These are phyloP conservation scores for Elgonia sp. DNA, from an alignment of 2,888 invertebrate species.

Conservation along the genomic window DNA sequence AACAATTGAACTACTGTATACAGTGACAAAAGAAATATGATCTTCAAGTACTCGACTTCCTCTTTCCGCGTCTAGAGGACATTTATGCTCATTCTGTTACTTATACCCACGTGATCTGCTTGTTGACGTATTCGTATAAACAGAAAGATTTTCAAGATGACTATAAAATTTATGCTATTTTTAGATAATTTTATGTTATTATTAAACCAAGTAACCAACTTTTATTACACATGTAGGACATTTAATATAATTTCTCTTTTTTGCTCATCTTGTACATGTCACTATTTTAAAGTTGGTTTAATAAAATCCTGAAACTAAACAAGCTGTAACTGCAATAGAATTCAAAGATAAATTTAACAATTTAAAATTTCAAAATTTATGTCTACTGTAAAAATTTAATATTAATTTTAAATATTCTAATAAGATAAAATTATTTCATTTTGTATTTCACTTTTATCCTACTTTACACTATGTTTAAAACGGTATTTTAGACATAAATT, in stretches of 20 bases:
- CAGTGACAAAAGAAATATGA: constrained; percentile 81
- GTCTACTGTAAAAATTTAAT: too few species aligned
- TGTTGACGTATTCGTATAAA: constrained; percentile 51
- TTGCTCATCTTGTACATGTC: too few species aligned
- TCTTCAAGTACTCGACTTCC: constrained; percentile 72
- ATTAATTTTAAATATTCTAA: too few species aligned
- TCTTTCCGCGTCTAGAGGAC: constrained; percentile 51
- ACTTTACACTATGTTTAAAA: too few species aligned
- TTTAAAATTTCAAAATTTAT: too few species aligned
- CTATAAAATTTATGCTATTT: constrained; percentile 34
- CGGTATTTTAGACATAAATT: too few species aligned
- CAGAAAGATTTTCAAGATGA: constrained; percentile 28
- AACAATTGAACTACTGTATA: constrained; percentile 75
- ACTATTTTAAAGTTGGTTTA: background rate
- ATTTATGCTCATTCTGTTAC: constrained; percentile 55
- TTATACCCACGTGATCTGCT: constrained; percentile 47
- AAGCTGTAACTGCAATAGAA: too few species aligned
- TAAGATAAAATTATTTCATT: too few species aligned
- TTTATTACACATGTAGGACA: too few species aligned
- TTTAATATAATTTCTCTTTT: background rate
- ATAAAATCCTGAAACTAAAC: background rate
- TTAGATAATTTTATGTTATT: constrained; percentile 9
- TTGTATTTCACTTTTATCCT: too few species aligned
- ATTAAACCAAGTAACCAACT: background rate
- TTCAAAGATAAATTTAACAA: too few species aligned